phyloP scores from a whole-genome alignment of 2,113 vertebrate species.

The Zeus faber region DNA sequence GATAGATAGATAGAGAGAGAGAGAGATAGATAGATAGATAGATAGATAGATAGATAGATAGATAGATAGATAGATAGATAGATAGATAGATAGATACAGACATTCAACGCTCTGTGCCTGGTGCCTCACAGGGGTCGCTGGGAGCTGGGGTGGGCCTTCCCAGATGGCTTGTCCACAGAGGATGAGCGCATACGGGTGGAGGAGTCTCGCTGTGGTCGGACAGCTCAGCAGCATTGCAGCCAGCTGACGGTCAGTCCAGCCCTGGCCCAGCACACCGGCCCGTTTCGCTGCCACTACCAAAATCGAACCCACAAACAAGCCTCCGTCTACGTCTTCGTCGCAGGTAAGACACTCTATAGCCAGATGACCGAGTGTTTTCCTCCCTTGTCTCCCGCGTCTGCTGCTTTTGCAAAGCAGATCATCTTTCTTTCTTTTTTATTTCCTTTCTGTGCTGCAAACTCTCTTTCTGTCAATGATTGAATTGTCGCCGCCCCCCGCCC shows the following conservation, averaged over 20 bases:
- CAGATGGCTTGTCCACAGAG: constrained; percentile 72
- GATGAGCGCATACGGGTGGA: constrained; percentile 72
- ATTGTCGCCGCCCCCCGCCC: no score
- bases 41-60: background rate
- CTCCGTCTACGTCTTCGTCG: constrained; percentile 89
- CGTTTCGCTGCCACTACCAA: constrained; percentile 83
- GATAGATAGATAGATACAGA: constrained; percentile 1
- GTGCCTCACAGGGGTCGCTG: constrained; percentile 79
- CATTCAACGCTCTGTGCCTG: background rate
- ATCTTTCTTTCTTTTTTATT: background rate
- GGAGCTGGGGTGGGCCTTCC: constrained; percentile 85
- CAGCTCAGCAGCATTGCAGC: constrained; percentile 80
- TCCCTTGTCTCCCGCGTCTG: no score
- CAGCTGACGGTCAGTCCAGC: constrained; percentile 75
- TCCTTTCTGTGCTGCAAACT: no score
- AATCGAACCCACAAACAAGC: constrained; percentile 67
- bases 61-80: background rate
- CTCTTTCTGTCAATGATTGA: no score
- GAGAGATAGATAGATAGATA: background rate
- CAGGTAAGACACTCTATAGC: constrained; percentile 81
- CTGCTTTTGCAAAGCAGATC: no score
- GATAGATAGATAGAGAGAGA: no score
- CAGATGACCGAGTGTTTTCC: no score
- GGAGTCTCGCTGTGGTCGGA: constrained; percentile 79
- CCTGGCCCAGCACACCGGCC: constrained; percentile 84